Evolutionary conservation across 2,113 vertebrate genomes (phyloP), one percentile per base, ranked within the genome.

Genomic region (Rhea americana): DNA sequence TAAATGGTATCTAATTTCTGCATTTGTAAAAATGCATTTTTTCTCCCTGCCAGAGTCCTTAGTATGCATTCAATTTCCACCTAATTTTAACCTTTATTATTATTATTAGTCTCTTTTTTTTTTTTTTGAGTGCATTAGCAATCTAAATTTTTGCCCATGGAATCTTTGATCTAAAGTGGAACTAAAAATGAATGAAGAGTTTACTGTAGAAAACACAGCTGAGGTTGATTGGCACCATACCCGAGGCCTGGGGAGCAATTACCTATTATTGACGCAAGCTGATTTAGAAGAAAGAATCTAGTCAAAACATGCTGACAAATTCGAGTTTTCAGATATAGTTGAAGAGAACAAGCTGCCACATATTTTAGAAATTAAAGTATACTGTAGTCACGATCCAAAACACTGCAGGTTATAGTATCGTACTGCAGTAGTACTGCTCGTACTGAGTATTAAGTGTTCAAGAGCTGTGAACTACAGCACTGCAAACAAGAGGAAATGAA

Each of bases 401-500:
- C 22, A 37, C 0, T 0, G 17, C 1, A 2, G 5, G 16, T 35
- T 87, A 50, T 11, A 28, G 59, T 0, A 85, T 9, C 30, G 26
- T 67, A n/a, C 9, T n/a, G 24, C 1, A 1, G 13, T n/a, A 63
- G 14, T 53, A 83, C 11, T 35, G 75, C 35, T 48, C 51, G 45
- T 65, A 48, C 1, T 2, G 59, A 43, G 43, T 25, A 68, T 5
- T 67, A 75, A 87, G 30, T 55, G 20, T 47, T 48, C 1, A 2
- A 74, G 9, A 90, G 61, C 61, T 72, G 39, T 85, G 90, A 96
- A 62, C 90, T 94, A 94, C 30, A 88, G 90, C 76, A 85, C 35
- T 48, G 30, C 65, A 88, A 90, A 83, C 61, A 80, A 47, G 28
- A 90, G 91, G 94, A 96, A 95, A 93, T 93, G 35, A 96, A 95